phyloP scores from a whole-genome alignment of 2,888 invertebrate genomes.

The Stomorhina lunata region DNA sequence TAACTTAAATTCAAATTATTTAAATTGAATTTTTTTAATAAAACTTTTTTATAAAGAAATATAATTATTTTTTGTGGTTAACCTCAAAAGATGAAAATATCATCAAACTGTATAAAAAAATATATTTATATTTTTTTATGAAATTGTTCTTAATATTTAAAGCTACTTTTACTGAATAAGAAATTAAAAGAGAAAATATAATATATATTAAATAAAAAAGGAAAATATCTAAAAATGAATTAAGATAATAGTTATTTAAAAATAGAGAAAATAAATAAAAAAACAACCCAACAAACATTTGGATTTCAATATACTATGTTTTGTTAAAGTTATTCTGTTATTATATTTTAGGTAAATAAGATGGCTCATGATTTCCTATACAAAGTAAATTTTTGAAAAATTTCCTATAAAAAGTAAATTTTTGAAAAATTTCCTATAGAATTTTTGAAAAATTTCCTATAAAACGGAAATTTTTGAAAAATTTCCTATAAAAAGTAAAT shows the following conservation, averaged over 20 bases:
- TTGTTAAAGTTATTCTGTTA: no score
- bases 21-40: conserved; percentile 8
- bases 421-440: no score
- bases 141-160: conserved; percentile 27
- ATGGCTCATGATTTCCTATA: no score
- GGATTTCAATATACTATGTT: no score
- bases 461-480: no score
- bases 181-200: conserved; percentile 3
- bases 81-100: conserved; percentile 37
- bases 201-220: not conserved
- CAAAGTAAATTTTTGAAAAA: no score
- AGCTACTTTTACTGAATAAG: conserved; percentile 30
- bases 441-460: no score
- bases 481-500: no score
- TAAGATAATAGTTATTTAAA: not conserved
- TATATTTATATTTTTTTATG: conserved; percentile 12
- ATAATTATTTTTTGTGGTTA: conserved; percentile 48
- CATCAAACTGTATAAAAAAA: not conserved
- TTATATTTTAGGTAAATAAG: no score
- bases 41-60: conserved; percentile 36
- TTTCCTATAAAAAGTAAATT: no score
- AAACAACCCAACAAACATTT: no score
- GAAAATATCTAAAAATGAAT: not conserved
- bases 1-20: conserved; percentile 14
- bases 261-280: no score